phyloP scores from a whole-genome alignment of 2,113 vertebrate genomes.

The Chelonoidis abingdonii region DNA sequence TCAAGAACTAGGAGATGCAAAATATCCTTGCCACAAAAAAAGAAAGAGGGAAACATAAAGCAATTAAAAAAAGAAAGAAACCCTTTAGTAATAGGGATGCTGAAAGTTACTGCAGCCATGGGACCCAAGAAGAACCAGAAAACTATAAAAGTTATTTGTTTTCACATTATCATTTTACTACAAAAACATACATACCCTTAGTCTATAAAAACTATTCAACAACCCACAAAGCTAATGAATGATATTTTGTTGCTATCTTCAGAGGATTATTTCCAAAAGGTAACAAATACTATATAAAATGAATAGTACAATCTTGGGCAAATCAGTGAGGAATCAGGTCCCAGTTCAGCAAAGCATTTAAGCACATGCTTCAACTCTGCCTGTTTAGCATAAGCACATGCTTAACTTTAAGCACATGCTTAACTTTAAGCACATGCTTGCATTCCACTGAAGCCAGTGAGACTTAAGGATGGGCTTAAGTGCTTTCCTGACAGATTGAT shows the following conservation, averaged over 20 bases:
- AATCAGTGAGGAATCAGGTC: background rate
- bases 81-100: background rate
- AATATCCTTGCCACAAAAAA: background rate
- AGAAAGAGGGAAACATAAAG: background rate
- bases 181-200: background rate
- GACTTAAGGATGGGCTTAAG: background rate
- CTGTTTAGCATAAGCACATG: background rate
- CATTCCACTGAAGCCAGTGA: background rate
- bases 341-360: background rate
- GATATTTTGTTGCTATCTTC: background rate
- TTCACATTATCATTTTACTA: background rate
- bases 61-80: background rate
- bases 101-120: background rate
- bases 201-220: background rate
- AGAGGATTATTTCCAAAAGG: background rate
- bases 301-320: background rate
- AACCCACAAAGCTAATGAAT: background rate
- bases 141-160: rapidly evolving
- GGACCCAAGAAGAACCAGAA: background rate
- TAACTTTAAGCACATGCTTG: background rate
- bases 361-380: background rate
- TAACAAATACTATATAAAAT: background rate
- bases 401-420: background rate
- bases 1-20: background rate
- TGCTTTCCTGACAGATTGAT: background rate